Evolutionary conservation across 2,888 invertebrate species (phyloP), one percentile per base, ranked within the genome.

Genomic region (Tricholauxania praeusta): DNA sequence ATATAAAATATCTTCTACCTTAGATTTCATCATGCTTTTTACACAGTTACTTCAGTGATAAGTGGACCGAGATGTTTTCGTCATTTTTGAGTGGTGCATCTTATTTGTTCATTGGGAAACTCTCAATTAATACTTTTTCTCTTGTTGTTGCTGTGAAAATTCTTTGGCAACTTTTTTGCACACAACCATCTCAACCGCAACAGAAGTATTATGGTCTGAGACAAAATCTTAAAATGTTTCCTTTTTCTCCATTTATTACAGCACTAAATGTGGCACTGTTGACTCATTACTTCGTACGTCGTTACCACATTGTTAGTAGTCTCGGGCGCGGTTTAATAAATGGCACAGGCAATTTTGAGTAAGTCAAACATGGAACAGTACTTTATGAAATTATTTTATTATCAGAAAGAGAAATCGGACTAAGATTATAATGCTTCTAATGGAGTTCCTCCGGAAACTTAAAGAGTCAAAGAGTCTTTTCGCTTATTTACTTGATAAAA

Each of bases 1-100:
- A 17, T 32, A 51, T 39, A 28, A 39, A 17, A 19, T 51, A 51
- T 55, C 22, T 32, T 47, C 51, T 14, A 51, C 68, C 57, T 49
- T 22, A 78, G 78, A 53, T 78, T n/a, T 72, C 75, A 14, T 64
- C 73, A 14, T 78, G 78, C 52, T 6, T 72, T 74, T 22, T 73
- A 51, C 59, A 60, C 51, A n/a, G 32, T 72, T 68, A 57, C 59
- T 19, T 69, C 75, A 1, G 19, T 12, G 12, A 72, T 22, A 8
- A 14, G 72, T 47, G 1, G 67, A 2, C 72, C 75, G 48, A 79
- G 71, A 8, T 75, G 10, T 15, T 77, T 17, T 52, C 78, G 17
- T 78, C 77, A 12, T 75, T 75, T 52, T 12, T 79, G 3, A 76
- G 78, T 10, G 78, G 78, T 6, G 49, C 73, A 3, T 76, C 78